Conservation (phyloP, 2,797 vertebrate genomes). For the Thalassophryne amazonica region DNA sequence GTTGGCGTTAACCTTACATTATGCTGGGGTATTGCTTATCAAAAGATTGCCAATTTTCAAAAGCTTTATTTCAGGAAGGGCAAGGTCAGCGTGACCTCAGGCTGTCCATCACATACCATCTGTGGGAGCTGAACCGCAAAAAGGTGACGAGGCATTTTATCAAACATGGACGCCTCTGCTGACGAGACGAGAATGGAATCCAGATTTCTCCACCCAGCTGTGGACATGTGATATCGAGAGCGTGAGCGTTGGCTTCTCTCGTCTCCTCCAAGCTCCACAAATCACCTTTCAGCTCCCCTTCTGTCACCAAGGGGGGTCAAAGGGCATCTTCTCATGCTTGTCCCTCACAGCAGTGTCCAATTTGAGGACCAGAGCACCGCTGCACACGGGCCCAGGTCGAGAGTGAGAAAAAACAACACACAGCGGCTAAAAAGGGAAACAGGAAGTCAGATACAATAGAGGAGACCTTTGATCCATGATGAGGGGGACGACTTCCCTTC, state of each 20-base stretch:
- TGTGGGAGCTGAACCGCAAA: constrained; percentile 28
- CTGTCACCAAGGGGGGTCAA: constrained; percentile 45
- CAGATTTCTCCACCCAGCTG: constrained; percentile 44
- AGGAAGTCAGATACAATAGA: constrained; percentile 95
- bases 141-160: constrained; percentile 48
- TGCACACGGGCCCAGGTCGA: constrained; percentile 38
- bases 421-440: constrained; percentile 87
- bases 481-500: constrained; percentile 78
- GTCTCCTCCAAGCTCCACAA: constrained; percentile 31
- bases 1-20: constrained; percentile 2
- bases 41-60: constrained; percentile 15
- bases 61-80: constrained; percentile 23
- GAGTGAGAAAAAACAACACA: constrained; percentile 77
- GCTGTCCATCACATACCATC: constrained; percentile 25
- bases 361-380: no score
- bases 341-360: constrained; percentile 55
- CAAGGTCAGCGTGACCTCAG: constrained; percentile 28
- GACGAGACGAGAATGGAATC: constrained; percentile 61
- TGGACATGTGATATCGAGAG: constrained; percentile 39
- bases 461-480: constrained; percentile 89
- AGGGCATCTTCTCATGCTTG: constrained; percentile 68
- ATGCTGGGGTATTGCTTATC: constrained; percentile 12
- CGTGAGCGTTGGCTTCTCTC: constrained; percentile 43
- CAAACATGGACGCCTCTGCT: constrained; percentile 51
- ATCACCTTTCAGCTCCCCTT: constrained; percentile 34